A percentile compares a stretch with the other conserved stretches of the same genome.
Conservation (phyloP, 2,888 invertebrate genomes). For the Xanthia togata region DNA sequence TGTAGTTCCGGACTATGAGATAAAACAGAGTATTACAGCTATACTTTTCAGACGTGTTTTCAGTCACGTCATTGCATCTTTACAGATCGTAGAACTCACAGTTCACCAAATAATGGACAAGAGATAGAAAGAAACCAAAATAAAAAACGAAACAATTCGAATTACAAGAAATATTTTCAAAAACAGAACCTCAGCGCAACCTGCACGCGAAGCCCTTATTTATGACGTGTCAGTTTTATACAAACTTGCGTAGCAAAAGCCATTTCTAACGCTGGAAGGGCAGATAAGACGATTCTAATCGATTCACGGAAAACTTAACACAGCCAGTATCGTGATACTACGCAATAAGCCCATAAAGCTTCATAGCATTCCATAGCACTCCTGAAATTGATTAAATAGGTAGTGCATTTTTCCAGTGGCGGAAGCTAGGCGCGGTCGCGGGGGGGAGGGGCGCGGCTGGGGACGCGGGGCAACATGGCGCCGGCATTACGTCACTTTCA, state of each 20-base stretch:
- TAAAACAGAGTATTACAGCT: slow-evolving; percentile 25
- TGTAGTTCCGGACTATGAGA: slow-evolving; percentile 30
- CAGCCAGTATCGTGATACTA: slow-evolving; percentile 69
- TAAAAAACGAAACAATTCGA: slow-evolving; percentile 31
- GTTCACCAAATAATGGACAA: not conserved
- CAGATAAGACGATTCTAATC: slow-evolving; percentile 67
- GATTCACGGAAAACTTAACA: slow-evolving; percentile 71
- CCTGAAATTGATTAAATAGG: slow-evolving; percentile 85
- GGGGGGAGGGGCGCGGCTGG: slow-evolving; percentile 73
- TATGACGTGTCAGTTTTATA: slow-evolving; percentile 56
- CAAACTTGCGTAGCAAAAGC: slow-evolving; percentile 56
- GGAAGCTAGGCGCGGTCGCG: slow-evolving; percentile 80
- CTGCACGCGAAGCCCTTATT: slow-evolving; percentile 62
- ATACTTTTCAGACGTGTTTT: slow-evolving; percentile 10
- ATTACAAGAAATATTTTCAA: slow-evolving; percentile 33
- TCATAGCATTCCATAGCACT: slow-evolving; percentile 77
- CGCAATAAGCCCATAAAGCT: slow-evolving; percentile 69
- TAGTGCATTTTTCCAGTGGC: slow-evolving; percentile 83
- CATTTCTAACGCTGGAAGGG: slow-evolving; percentile 58
- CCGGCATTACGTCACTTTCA: slow-evolving; percentile 88
- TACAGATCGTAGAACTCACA: not conserved
- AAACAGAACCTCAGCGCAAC: slow-evolving; percentile 37
- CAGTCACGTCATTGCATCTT: not conserved
- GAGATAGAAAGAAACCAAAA: not conserved
- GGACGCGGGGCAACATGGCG: slow-evolving; percentile 84